Base-by-base conservation (phyloP, 2,888 invertebrate genomes). In the Julus scanicus region DNA sequence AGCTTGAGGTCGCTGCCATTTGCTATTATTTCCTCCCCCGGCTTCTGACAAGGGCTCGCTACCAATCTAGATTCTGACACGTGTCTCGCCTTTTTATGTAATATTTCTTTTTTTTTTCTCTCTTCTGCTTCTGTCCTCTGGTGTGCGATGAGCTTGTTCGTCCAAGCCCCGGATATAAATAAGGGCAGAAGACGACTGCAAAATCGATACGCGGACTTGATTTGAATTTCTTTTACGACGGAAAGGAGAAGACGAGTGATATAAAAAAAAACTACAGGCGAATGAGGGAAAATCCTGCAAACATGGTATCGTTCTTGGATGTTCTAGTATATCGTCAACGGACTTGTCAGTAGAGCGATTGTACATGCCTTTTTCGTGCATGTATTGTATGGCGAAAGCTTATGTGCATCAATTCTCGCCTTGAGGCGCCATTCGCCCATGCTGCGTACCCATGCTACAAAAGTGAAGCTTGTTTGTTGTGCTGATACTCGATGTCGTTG, bases 1-100 rank as follows among this genome's bases (percentile, higher is more conserved):
- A 71, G 71, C 71, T 71, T 71, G 71, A 71, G 71, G 71, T 71
- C 71, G 71, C 71, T 71, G 71, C 71, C 71, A 71, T 71, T 71
- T 71, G 71, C 71, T 71, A 71, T 71, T 71, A 71, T 71, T 71
- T 71, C 71, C 71, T 71, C n/a, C 71, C 6, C 57, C 29, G 71
- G 71, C 71, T 71, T 29, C 71, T 71, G 71, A 71, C 71, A 71
- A 71, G 71, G 71, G 71, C 71, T 71, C 71, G 71, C 71, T 71
- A 71, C 71, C 71, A 71, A 71, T 71, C 71, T 71, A 71, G 71
- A 71, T 20, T 71, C 71, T 71, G 71, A 71, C 71, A 71, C 71
- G 71, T 71, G 71, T 71, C 71, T 71, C 71, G 71, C 71, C 71
- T 71, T 71, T 71, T 71, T 71, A 71, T 71, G 71, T 71, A 71